Base-by-base conservation (phyloP, 2,888 invertebrate genomes). In the Lepetodrilus schrolli region DNA sequence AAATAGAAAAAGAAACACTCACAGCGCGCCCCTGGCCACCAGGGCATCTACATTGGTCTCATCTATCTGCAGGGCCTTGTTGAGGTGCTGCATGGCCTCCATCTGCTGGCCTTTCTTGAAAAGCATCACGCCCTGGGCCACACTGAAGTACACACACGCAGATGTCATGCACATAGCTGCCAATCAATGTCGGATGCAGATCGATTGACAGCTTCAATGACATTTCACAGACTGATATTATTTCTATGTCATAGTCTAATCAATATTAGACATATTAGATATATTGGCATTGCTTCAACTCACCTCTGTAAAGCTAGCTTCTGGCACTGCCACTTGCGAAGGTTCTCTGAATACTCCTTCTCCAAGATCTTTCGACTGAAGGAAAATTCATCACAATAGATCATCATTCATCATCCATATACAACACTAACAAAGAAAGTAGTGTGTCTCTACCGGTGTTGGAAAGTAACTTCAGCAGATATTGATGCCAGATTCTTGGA, bases 121-220 rank as follows among this genome's bases (percentile, higher is more conserved):
- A 92, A 96, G 95, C 88, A 95, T 95, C 85, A 98, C 97, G 26
- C 98, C 98, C 91, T 97, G 96, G n/a, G 96, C 96, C 26, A 98
- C 97, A 88, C 94, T 95, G 90, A 10, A 83, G 82, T 30, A 47
- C 34, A 20, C 3, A 47, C 38, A 37, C 38, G 0, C 1, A 10
- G n/a, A n/a, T n/a, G n/a, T n/a, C n/a, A n/a, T n/a, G n/a, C n/a
- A n/a, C n/a, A n/a, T n/a, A n/a, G n/a, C n/a, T n/a, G n/a, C n/a
- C n/a, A n/a, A n/a, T n/a, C n/a, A n/a, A n/a, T n/a, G n/a, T n/a
- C n/a, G n/a, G n/a, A n/a, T n/a, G n/a, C n/a, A n/a, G n/a, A n/a
- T n/a, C n/a, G n/a, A n/a, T n/a, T n/a, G n/a, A n/a, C n/a, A n/a
- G n/a, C n/a, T n/a, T n/a, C n/a, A n/a, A n/a, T n/a, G n/a, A n/a